A percentile compares a stretch with the other conserved stretches of the same genome.
phyloP scores from a whole-genome alignment of 2,888 invertebrate species.

The Clivina fossor region DNA sequence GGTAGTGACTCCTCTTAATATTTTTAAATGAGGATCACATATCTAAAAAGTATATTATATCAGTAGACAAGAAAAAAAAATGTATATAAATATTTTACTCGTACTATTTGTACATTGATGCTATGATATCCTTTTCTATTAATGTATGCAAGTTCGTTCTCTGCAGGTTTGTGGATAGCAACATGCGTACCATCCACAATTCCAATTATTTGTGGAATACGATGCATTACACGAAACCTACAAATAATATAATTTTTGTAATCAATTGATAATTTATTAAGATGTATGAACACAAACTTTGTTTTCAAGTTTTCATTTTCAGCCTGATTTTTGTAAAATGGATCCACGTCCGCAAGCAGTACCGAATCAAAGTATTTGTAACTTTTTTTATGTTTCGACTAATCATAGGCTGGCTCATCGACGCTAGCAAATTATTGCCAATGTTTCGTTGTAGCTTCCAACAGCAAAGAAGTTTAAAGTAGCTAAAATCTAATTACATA shows the following conservation, averaged over 20 bases:
- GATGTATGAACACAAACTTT: neutral
- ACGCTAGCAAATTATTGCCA: neutral
- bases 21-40: too few species aligned
- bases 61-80: too few species aligned
- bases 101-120: conserved; percentile 1
- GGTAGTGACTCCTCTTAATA: too few species aligned
- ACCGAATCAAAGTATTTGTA: too few species aligned
- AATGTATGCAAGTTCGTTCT: neutral
- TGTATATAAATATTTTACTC: too few species aligned
- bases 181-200: neutral
- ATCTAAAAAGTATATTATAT: too few species aligned
- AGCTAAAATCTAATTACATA: too few species aligned
- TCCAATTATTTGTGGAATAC: neutral
- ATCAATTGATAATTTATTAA: too few species aligned
- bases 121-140: conserved; percentile 3
- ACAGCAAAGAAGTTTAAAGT: neutral
- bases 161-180: neutral
- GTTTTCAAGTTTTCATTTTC: neutral
- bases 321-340: neutral
- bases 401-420: too few species aligned
- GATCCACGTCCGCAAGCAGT: too few species aligned
- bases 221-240: neutral
- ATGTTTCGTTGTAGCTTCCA: neutral
- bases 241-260: too few species aligned
- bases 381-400: too few species aligned